These are phyloP conservation scores for Brachionus manjavacas DNA, from an alignment of 1,140 invertebrate genomes.

Conservation along the genomic window DNA sequence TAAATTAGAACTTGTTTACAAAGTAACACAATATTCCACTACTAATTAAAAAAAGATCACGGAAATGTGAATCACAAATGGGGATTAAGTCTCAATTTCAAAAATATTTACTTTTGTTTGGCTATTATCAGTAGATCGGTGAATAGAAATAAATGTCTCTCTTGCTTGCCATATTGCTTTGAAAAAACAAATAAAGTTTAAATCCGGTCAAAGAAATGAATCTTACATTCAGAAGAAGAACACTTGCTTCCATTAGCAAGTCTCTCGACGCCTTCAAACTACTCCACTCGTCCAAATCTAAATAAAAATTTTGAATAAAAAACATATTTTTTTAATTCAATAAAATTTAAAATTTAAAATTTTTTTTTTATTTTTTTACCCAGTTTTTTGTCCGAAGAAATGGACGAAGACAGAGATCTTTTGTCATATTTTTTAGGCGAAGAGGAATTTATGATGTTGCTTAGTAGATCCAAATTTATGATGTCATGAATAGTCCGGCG, in stretches of 20 bases:
- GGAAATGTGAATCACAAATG: neutral
- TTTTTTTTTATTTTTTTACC: neutral
- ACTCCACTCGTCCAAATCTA: neutral
- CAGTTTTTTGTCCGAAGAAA: neutral
- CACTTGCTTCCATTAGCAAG: constrained; percentile 13
- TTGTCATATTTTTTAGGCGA: neutral
- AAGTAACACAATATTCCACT: neutral
- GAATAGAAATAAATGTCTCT: constrained; percentile 41
- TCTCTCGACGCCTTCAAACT: neutral
- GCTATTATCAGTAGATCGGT: constrained; percentile 33
- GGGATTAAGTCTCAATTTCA: neutral
- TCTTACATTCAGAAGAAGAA: constrained; percentile 18
- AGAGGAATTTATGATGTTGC: neutral
- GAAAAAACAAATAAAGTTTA: neutral
- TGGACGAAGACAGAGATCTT: neutral
- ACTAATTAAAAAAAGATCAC: neutral
- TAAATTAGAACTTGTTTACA: neutral
- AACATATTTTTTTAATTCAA: no score
- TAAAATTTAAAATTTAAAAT: neutral
- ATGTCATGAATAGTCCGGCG: constrained; percentile 40
- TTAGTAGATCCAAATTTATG: constrained; percentile 1
- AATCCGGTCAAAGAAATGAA: neutral
- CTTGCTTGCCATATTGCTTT: constrained; percentile 41
- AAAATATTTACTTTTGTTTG: constrained; percentile 42
- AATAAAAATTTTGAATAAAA: neutral